Conservation (phyloP, 2,888 invertebrate species). For the Crioceris asparagi region DNA sequence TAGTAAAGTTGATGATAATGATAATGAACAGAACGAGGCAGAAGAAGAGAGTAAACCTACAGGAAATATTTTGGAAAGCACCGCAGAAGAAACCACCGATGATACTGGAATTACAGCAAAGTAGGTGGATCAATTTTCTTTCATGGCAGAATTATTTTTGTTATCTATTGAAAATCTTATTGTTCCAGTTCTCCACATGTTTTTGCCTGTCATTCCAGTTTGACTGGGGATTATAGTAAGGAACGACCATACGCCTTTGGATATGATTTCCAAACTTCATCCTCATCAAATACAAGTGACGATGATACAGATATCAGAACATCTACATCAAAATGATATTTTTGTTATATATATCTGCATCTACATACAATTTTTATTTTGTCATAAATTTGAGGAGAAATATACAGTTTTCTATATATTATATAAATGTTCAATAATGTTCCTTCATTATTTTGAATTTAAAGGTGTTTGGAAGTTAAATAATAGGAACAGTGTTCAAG, state of each 20-base stretch:
- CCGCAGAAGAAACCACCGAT: slow-evolving; percentile 7
- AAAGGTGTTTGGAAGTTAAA: too few species aligned
- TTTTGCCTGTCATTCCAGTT: slow-evolving; percentile 29
- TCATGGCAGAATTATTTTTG: slow-evolving; percentile 3
- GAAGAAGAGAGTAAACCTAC: background rate
- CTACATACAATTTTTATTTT: too few species aligned
- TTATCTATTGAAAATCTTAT: slow-evolving; percentile 15
- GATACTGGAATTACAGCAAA: slow-evolving; percentile 3
- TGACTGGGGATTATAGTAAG: slow-evolving; percentile 25
- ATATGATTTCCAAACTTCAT: slow-evolving; percentile 31
- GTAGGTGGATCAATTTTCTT: slow-evolving; percentile 12
- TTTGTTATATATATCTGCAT: too few species aligned
- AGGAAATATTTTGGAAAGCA: slow-evolving; percentile 1
- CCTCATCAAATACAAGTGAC: too few species aligned
- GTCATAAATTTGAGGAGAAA: too few species aligned
- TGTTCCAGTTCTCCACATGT: slow-evolving; percentile 12
- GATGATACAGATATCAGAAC: too few species aligned
- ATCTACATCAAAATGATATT: too few species aligned
- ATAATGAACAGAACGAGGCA: slow-evolving; percentile 1
- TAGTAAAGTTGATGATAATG: too few species aligned
- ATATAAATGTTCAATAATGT: too few species aligned
- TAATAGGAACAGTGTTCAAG: too few species aligned
- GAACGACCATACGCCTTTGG: slow-evolving; percentile 29
- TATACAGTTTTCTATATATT: too few species aligned
- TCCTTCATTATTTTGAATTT: too few species aligned